Conservation (phyloP, 2,113 vertebrate species). For the Podiceps cristatus region DNA sequence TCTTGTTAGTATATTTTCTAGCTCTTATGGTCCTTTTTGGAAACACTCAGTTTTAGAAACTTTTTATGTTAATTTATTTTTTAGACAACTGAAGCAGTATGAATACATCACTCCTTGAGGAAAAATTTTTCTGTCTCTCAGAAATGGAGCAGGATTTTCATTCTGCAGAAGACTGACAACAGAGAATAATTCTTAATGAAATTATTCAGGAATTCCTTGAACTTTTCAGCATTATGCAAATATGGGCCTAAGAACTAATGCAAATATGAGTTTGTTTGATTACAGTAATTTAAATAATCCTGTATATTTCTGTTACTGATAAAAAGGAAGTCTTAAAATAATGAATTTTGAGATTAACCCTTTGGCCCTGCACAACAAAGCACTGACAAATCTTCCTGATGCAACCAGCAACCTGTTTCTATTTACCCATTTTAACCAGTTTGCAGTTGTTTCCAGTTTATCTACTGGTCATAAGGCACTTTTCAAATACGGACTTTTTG, state of each 20-base stretch:
- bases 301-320: neutral
- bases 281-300: neutral
- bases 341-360: neutral
- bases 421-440: neutral
- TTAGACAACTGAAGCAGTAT: neutral
- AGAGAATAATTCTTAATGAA: neutral
- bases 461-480: neutral
- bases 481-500: neutral
- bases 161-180: neutral
- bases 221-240: neutral
- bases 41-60: neutral
- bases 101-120: neutral
- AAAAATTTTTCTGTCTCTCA: neutral
- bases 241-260: neutral
- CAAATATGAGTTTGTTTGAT: neutral
- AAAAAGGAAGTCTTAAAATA: neutral
- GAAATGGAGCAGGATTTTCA: neutral
- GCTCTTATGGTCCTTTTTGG: neutral
- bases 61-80: neutral
- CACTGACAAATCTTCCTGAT: neutral
- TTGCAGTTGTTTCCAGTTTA: neutral
- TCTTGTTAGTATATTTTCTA: neutral
- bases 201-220: slow-evolving; percentile 11
- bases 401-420: neutral
- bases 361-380: neutral